Base-by-base conservation (phyloP, 1,140 invertebrate genomes). In the Lordiphosa collinella region DNA sequence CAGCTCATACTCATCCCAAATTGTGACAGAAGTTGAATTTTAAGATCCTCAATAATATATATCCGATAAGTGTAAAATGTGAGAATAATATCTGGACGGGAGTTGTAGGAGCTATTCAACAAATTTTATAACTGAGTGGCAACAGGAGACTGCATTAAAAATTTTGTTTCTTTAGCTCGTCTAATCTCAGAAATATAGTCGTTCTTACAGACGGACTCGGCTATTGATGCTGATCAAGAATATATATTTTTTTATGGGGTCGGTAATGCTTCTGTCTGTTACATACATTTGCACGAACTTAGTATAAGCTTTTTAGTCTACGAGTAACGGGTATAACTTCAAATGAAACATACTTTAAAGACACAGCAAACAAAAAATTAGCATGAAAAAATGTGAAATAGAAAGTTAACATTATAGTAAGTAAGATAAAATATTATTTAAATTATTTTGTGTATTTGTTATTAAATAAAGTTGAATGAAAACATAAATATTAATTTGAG, bases 351-450 rank as follows among this genome's bases (percentile, higher is more conserved):
- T 37, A 36, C 34, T 36, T 37, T 49, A 49, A 49, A 36, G 16
- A 16, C 32, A 48, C 16, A 18, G 31, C 32, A 37, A 55, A 36
- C 25, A 29, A 29, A 29, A 29, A 46, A 36, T 58, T 63, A 58
- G 50, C 64, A 57, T 62, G 49, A 65, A 63, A 67, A 71, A 67
- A 67, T 71, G 67, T 71, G 67, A 71, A 71, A 71, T 71, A 71
- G 63, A 71, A 71, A 71, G 67, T 71, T 71, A 71, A 71, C 67
- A 71, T 67, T 71, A 62, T 56, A 62, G 36, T 57, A 44, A 63
- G 49, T 71, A 71, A 67, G 64, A 58, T 35, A 40, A 44, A 62
- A 50, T 54, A 46, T 71, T 62, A 61, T 63, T 57, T 47, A 67
- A 57, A 57, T 13, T 50, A 58, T 37, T 41, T 62, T 62, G 56